Evolutionary conservation across 2,113 vertebrate species (phyloP).

Genomic region (Pangasianodon gigas): DNA sequence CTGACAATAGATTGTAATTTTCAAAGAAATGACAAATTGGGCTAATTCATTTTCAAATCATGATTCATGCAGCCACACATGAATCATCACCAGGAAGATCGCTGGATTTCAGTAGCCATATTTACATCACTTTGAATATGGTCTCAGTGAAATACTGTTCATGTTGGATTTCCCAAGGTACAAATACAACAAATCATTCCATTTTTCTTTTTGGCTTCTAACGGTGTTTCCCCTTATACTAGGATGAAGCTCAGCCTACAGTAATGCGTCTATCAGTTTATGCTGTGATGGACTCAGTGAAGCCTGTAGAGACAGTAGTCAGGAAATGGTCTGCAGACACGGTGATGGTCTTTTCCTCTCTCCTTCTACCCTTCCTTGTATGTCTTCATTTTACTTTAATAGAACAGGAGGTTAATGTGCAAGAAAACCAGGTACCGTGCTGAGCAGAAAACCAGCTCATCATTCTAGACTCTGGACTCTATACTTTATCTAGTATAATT

Average conservation of each 20-base stretch:
- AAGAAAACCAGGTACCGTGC: neutral
- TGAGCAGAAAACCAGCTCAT: constrained; percentile 5
- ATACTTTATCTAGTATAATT: neutral
- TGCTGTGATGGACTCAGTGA: neutral
- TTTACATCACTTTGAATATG: neutral
- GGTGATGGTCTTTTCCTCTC: neutral
- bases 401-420: neutral
- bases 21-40: too few relatives aligned
- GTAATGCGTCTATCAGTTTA: neutral
- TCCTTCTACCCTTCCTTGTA: neutral
- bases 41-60: neutral
- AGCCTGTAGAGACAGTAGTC: constrained; percentile 22
- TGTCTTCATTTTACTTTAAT: constrained; percentile 24
- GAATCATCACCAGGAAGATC: neutral
- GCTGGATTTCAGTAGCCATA: neutral
- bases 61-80: neutral
- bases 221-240: neutral
- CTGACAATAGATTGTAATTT: neutral
- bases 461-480: neutral
- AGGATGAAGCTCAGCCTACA: neutral
- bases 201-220: too few relatives aligned
- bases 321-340: constrained; percentile 9
- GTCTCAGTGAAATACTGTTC: neutral
- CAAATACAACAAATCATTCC: too few relatives aligned
- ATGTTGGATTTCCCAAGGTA: neutral